Base-by-base conservation (phyloP, 2,113 vertebrate species). In the Campylorhamphus procurvoides region DNA sequence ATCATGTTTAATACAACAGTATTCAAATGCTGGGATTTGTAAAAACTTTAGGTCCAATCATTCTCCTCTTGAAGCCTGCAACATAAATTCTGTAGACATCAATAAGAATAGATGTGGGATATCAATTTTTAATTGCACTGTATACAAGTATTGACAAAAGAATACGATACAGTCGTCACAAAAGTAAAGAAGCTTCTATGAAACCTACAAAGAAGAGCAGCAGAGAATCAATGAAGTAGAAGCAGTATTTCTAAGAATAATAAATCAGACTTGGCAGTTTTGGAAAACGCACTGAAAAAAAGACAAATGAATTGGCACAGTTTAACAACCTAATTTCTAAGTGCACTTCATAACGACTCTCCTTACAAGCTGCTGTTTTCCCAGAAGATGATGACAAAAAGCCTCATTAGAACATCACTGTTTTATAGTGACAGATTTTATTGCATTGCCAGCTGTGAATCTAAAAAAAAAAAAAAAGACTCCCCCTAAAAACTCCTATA, bases 281-380 rank as follows among this genome's bases (percentile, higher is more conserved):
- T 94, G 82, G 91, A 97, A 97, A 98, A 96, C 55, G 52, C 68
- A 87, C 58, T 73, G 44, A 78, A 82, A 95, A 96, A 84, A 78
- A 82, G 97, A 94, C 80, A 86, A 96, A 93, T 55, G 35, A 95
- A 90, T 89, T 93, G 94, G 95, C 96, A 97, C 95, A 97, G 94
- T 95, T 97, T 95, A 97, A 96, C 97, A 97, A 97, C 88, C 97
- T 97, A 96, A 97, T 98, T 97, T 98, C 98, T 98, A 98, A 98
- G 98, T 98, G 98, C 98, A 98, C 98, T 98, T 98, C 96, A 96
- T 97, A 97, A 96, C 68, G 91, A 97, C 60, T 96, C 93, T 95
- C 93, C 94, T 97, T 84, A 90, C 93, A 95, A 97, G 94, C 94
- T 97, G 96, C 90, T 96, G 84, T 96, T 97, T 95, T 96, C 90